Evolutionary conservation across 2,888 invertebrate species (phyloP), one percentile per base, ranked within the genome.

Genomic region (Megaustenia siamemsis): DNA sequence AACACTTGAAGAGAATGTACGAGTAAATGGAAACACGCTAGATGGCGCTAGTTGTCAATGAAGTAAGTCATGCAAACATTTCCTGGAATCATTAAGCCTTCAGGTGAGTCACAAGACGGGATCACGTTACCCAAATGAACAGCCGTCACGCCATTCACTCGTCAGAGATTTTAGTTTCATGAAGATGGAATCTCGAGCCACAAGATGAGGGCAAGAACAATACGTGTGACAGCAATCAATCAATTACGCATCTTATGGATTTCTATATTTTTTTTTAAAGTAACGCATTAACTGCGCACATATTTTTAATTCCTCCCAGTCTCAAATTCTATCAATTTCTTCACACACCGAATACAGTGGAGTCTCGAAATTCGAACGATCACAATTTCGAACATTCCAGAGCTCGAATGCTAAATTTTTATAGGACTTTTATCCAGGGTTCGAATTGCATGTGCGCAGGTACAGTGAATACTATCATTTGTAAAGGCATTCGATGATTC

Each of bases 21-120:
- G n/a, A n/a, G 4, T 2, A 60, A 60, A 28, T 60, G 60, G 28
- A 5, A 28, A n/a, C 28, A 28, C 28, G 28, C 28, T 60, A 10
- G 28, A 8, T 12, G 10, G 60, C n/a, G 28, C 8, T 60, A 60
- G n/a, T 10, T 35, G 35, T 45, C 28, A 78, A 24, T 60, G 78
- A 40, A 78, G 63, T 78, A 78, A 78, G 60, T 78, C 32, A 63
- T 40, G 63, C 63, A 63, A 63, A 60, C 43, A 63, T 40, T 21
- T 28, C 49, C n/a, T 78, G 15, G 35, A 32, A 63, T 78, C 78
- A 40, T 78, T 15, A 56, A 0, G 18, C n/a, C 38, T n/a, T 78
- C 78, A 40, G 38, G 78, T 78, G 76, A 12, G 56, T 28, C 56
- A 10, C 32, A 38, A 28, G 60, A 43, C 21, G 45, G 73, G 45